A percentile compares a stretch with the other conserved stretches of the same genome.
These are phyloP conservation scores for Pachyseris speciosa DNA, from an alignment of 64 coral and sea anemone species.

Conservation along the genomic window DNA sequence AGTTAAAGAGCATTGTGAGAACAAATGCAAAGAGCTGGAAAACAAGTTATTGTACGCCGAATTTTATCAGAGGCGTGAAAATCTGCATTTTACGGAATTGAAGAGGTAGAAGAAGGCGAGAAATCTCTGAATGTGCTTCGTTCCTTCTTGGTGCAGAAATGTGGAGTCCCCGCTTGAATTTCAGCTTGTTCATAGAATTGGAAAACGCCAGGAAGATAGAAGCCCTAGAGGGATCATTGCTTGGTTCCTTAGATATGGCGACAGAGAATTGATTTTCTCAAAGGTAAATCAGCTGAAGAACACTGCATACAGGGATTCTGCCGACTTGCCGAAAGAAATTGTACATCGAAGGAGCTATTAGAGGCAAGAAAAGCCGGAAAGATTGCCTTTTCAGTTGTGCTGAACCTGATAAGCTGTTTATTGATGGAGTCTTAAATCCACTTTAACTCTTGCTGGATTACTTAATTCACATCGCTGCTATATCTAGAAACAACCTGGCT, in stretches of 20 bases:
- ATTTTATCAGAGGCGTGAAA: no score
- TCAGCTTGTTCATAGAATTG: neutral
- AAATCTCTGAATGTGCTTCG: no score
- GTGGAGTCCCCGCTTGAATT: no score
- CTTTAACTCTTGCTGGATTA: no score
- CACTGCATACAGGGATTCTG: neutral
- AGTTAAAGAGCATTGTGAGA: no score
- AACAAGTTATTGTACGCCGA: no score
- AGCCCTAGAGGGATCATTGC: conserved; percentile 25
- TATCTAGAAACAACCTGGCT: no score
- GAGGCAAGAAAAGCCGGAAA: conserved; percentile 40
- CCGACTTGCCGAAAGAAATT: conserved; percentile 12
- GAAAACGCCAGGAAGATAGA: neutral
- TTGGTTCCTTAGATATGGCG: conserved; percentile 31
- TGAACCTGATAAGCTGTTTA: conserved; percentile 40
- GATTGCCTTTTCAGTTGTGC: conserved; percentile 23
- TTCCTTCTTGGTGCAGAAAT: no score
- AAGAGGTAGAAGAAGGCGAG: no score
- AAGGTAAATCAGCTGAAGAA: neutral
- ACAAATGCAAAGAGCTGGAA: no score
- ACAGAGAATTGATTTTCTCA: conserved; percentile 7
- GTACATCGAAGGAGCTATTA: conserved; percentile 7
- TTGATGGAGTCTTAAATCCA: neutral
- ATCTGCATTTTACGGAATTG: no score
- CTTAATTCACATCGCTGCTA: no score